Conservation (phyloP, 2,888 invertebrate genomes). For the Luffia ferchaultella region DNA sequence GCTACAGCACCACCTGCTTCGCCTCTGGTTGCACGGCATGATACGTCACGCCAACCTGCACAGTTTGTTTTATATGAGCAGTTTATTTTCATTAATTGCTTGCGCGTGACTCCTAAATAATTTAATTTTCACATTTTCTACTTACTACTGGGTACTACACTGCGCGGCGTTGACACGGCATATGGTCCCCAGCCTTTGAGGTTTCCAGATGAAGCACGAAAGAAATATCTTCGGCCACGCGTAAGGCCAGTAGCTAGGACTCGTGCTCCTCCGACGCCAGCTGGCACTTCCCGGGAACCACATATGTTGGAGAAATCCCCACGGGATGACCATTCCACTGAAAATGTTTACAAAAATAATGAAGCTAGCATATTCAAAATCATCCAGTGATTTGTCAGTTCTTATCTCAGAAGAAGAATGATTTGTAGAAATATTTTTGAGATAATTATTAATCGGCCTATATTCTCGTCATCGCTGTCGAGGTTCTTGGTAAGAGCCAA, state of each 20-base stretch:
- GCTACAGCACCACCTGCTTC: constrained; percentile 75
- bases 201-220: constrained; percentile 92
- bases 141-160: constrained; percentile 91
- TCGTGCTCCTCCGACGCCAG: constrained; percentile 45
- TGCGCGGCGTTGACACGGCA: constrained; percentile 79
- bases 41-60: constrained; percentile 87
- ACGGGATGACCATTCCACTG: constrained; percentile 94
- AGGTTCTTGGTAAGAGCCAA: no score
- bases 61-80: no score
- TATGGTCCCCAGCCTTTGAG: constrained; percentile 89
- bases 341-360: no score
- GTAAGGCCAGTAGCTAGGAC: constrained; percentile 72
- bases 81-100: no score
- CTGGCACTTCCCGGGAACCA: constrained; percentile 77
- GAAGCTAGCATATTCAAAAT: no score
- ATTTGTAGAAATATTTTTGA: no score
- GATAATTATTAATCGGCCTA: no score
- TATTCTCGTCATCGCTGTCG: no score
- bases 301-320: constrained; percentile 84
- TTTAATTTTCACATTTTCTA: no score
- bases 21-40: constrained; percentile 68
- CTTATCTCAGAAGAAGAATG: no score
- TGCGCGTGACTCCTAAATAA: no score
- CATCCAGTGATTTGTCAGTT: no score
- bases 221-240: constrained; percentile 88